A percentile compares a stretch with the other conserved stretches of the same genome.
phyloP scores from a whole-genome alignment of 2,797 vertebrate genomes.

The Tokudaia tokunoshimensis region DNA sequence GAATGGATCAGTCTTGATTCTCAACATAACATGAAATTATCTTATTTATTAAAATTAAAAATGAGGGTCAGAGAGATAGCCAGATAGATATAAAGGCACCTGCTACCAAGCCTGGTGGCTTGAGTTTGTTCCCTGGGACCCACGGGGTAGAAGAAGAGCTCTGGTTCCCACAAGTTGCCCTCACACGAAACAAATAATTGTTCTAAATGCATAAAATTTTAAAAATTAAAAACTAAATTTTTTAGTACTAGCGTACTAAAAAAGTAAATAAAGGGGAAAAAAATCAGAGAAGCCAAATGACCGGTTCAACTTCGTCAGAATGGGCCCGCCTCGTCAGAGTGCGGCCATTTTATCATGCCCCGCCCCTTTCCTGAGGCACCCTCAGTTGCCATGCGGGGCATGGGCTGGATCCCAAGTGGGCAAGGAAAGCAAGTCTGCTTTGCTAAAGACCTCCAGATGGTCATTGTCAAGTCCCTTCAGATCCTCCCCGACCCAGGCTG shows the following conservation, averaged over 20 bases:
- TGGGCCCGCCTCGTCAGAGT: not conserved
- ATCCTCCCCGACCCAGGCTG: not conserved
- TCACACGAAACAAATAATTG: not conserved
- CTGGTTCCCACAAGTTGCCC: not conserved
- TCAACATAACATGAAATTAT: not conserved
- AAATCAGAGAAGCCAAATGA: constrained; percentile 9
- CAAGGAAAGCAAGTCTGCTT: constrained; percentile 13
- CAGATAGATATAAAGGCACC: not conserved
- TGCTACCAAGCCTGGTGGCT: not conserved
- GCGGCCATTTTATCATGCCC: not conserved
- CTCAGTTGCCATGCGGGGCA: not conserved
- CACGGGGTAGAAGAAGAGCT: not conserved
- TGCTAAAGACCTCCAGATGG: constrained; percentile 22
- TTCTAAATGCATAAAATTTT: not conserved
- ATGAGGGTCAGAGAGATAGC: not conserved
- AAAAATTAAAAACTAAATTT: not conserved
- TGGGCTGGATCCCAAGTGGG: not conserved
- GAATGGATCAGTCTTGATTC: not conserved
- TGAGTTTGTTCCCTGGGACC: not conserved
- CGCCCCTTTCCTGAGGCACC: constrained; percentile 5
- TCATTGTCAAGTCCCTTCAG: constrained; percentile 37
- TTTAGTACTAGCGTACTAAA: not conserved
- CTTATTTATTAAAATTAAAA: not conserved
- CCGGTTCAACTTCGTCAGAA: not conserved
- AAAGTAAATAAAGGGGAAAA: not conserved